These are phyloP conservation scores for Chaetura pelagica DNA, from an alignment of 2,113 vertebrate species.

Conservation along the genomic window DNA sequence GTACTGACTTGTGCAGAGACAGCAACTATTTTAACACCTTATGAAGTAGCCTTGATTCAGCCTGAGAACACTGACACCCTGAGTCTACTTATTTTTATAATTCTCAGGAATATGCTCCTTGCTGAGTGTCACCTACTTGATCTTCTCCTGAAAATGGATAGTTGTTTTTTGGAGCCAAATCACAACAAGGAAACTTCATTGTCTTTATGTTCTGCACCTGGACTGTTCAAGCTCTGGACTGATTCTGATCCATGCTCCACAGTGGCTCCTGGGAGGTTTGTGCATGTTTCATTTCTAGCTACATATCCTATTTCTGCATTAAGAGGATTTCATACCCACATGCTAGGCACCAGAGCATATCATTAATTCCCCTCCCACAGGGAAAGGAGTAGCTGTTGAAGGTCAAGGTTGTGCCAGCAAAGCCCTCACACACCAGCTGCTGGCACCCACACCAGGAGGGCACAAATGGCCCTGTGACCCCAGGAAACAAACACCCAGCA, in stretches of 20 bases:
- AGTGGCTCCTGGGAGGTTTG: not conserved
- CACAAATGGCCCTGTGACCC: not conserved
- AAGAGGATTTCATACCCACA: not conserved
- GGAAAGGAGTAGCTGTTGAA: not conserved
- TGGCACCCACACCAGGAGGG: accelerated
- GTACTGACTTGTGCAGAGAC: not conserved
- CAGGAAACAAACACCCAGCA: not conserved
- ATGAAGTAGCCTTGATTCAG: not conserved
- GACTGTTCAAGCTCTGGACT: not conserved
- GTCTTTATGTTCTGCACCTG: not conserved
- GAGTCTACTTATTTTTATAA: not conserved
- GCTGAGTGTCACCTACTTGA: not conserved
- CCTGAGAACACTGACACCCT: not conserved
- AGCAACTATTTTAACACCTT: not conserved
- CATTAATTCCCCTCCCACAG: not conserved
- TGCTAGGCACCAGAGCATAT: accelerated
- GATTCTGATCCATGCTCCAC: not conserved
- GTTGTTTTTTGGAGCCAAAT: not conserved
- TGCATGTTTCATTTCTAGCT: not conserved
- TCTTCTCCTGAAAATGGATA: not conserved
- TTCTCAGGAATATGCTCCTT: not conserved
- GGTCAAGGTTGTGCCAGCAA: accelerated
- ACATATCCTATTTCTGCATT: not conserved
- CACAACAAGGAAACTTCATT: not conserved
- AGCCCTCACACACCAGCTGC: accelerated